A percentile compares a stretch with the other conserved stretches of the same genome.
Evolutionary conservation across 2,113 vertebrate species (phyloP).

Genomic region (Catharus fuscescens): DNA sequence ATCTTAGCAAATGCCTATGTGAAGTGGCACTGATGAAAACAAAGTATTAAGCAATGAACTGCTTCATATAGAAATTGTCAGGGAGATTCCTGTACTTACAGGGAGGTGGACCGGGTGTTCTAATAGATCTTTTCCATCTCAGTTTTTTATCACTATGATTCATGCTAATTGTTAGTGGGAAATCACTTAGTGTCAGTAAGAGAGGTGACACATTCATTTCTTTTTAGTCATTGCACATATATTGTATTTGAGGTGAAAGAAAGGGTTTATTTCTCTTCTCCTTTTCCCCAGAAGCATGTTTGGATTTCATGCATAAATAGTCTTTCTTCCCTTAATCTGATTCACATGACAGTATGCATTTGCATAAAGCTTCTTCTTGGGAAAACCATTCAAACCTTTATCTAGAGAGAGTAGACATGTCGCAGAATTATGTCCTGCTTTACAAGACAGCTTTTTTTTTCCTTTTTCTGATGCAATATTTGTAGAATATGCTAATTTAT

Average conservation of each 20-base stretch:
- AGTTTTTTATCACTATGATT: conserved; percentile 28
- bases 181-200: conserved; percentile 63
- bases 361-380: conserved; percentile 51
- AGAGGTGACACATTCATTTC: conserved; percentile 20
- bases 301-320: conserved; percentile 70
- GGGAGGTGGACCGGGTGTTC: neutral
- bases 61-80: neutral
- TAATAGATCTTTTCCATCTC: conserved; percentile 45
- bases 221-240: conserved; percentile 13
- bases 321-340: conserved; percentile 53
- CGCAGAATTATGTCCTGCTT: conserved; percentile 7
- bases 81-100: conserved; percentile 14
- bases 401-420: conserved; percentile 18
- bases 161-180: conserved; percentile 65
- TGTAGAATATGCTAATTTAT: conserved; percentile 53
- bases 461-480: conserved; percentile 15
- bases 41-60: neutral
- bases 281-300: conserved; percentile 48
- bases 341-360: conserved; percentile 61
- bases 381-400: conserved; percentile 44
- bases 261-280: conserved; percentile 45
- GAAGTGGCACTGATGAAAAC: neutral
- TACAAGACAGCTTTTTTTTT: neutral
- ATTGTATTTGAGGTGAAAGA: conserved; percentile 35
- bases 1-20: neutral